Conservation (phyloP, 2,113 vertebrate species). For the Alaudala cheleensis region DNA sequence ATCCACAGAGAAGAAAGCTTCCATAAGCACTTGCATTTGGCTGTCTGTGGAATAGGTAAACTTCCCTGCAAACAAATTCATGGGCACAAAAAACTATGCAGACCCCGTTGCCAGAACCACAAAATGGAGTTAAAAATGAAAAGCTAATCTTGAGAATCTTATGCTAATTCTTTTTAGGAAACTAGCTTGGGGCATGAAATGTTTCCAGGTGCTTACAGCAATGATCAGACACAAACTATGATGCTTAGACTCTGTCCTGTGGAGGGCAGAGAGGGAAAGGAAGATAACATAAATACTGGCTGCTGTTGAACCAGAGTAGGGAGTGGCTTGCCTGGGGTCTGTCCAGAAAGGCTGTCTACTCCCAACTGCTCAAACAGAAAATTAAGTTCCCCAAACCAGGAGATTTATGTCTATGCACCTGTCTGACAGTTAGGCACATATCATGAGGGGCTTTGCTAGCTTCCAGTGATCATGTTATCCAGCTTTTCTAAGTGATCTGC, state of each 20-base stretch:
- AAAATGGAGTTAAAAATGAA: background rate
- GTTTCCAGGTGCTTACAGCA: background rate
- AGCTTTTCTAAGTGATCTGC: background rate
- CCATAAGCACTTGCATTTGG: background rate
- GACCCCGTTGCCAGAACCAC: background rate
- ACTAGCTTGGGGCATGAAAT: background rate
- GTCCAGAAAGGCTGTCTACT: background rate
- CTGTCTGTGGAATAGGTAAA: background rate
- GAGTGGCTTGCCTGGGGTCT: background rate
- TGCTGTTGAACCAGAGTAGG: background rate
- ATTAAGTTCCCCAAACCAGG: background rate
- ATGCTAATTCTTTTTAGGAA: background rate
- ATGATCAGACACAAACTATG: background rate
- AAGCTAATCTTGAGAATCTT: background rate
- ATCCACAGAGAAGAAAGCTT: background rate
- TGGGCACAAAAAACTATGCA: background rate
- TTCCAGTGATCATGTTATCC: background rate
- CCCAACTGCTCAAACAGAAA: background rate
- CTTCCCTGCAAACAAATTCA: background rate
- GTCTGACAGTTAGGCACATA: background rate
- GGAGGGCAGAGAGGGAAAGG: background rate
- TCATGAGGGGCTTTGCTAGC: background rate
- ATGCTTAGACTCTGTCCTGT: background rate
- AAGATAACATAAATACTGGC: rapidly evolving
- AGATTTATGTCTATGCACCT: background rate